Percentiles rank a stretch among this genome's conserved stretches.
Conservation (phyloP, 2,113 vertebrate species). For the Pyxicephalus adspersus region DNA sequence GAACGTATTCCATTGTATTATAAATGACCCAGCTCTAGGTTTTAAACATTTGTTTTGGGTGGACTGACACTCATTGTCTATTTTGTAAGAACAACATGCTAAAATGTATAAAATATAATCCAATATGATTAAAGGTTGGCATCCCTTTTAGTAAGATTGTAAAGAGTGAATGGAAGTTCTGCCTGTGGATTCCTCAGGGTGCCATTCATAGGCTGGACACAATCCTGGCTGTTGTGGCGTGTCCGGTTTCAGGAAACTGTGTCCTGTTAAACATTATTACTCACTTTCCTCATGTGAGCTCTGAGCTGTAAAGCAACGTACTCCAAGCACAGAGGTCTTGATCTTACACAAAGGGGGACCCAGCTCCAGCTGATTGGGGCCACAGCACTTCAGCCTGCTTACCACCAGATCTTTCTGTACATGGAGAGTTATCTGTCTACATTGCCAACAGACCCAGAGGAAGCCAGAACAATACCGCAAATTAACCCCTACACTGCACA, state of each 20-base stretch:
- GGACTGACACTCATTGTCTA: too few relatives aligned
- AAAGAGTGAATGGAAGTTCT: not conserved
- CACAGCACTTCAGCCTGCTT: not conserved
- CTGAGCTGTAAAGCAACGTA: slow-evolving; percentile 30
- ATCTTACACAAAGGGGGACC: not conserved
- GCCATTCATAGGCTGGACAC: slow-evolving; percentile 14
- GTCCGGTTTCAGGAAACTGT: slow-evolving; percentile 51
- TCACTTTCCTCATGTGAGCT: slow-evolving; percentile 54
- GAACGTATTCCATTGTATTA: too few relatives aligned
- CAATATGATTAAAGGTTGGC: too few relatives aligned
- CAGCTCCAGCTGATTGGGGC: not conserved
- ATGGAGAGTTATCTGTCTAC: not conserved
- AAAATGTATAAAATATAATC: too few relatives aligned
- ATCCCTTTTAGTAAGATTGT: too few relatives aligned
- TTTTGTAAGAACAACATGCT: too few relatives aligned
- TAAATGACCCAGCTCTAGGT: too few relatives aligned
- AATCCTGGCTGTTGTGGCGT: slow-evolving; percentile 25
- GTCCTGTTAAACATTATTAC: slow-evolving; percentile 54
- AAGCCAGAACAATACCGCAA: too few relatives aligned
- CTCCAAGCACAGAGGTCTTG: slow-evolving; percentile 26
- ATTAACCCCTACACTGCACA: too few relatives aligned
- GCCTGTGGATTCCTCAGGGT: slow-evolving; percentile 32
- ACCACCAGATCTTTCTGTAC: not conserved
- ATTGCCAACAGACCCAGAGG: too few relatives aligned
- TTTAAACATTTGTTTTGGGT: too few relatives aligned